Evolutionary conservation across 2,113 vertebrate genomes (phyloP).

Genomic region (Rhinoptilus africanus): DNA sequence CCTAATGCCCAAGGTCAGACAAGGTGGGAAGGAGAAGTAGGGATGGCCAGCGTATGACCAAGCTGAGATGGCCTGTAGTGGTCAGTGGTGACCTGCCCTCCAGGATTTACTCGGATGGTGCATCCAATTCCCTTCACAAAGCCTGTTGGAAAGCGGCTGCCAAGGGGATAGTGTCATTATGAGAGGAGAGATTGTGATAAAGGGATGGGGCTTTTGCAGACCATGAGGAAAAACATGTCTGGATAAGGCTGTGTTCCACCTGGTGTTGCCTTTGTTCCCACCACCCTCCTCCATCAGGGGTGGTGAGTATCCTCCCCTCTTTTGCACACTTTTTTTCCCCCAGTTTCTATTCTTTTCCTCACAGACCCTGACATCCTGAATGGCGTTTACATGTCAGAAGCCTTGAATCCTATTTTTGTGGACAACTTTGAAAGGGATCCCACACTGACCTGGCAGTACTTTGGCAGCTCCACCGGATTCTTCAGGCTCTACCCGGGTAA

Average conservation of each 20-base stretch:
- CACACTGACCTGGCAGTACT: constrained; percentile 96
- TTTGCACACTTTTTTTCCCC: not conserved
- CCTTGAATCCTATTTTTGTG: constrained; percentile 88
- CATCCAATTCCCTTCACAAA: not conserved
- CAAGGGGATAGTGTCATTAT: not conserved
- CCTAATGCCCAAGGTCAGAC: fast-evolving
- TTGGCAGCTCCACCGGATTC: constrained; percentile 93
- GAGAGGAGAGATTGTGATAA: not conserved
- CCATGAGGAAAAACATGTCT: not conserved
- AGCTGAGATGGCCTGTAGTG: not conserved
- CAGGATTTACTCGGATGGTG: not conserved
- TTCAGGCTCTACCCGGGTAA: constrained; percentile 96
- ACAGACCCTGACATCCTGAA: constrained; percentile 90
- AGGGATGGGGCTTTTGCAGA: not conserved
- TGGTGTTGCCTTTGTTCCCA: not conserved
- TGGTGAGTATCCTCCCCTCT: not conserved
- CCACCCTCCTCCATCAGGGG: fast-evolving
- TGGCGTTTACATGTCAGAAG: constrained; percentile 94
- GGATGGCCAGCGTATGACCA: fast-evolving
- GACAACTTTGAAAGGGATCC: constrained; percentile 93
- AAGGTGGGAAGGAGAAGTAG: not conserved
- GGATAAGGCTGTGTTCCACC: not conserved
- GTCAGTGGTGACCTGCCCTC: not conserved
- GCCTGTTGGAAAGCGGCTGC: not conserved
- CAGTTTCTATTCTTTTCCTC: not conserved